phyloP scores from a whole-genome alignment of 2,888 invertebrate genomes.

The Abrostola tripartita region DNA sequence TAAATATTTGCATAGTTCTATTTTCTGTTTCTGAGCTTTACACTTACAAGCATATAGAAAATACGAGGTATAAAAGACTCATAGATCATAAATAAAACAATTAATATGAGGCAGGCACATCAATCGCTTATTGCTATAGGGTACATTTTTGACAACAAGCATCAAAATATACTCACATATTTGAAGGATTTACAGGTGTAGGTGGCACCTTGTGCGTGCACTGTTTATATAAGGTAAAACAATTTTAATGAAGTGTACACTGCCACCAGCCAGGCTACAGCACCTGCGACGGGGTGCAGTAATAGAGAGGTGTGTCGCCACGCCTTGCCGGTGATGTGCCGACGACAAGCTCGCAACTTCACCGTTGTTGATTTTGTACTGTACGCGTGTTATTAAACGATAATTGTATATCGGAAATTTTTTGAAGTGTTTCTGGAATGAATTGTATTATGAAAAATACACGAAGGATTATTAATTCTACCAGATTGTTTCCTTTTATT shows the following conservation, averaged over 20 bases:
- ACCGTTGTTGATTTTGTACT: constrained; percentile 61
- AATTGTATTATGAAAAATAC: background rate
- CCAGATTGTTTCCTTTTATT: background rate
- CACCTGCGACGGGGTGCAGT: constrained; percentile 63
- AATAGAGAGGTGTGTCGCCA: constrained; percentile 85
- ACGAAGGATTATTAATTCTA: background rate
- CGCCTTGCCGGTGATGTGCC: constrained; percentile 76
- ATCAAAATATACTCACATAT: background rate
- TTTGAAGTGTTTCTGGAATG: background rate
- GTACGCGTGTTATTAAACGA: constrained; percentile 39
- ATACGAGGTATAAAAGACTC: too few relatives aligned
- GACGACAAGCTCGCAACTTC: constrained; percentile 71
- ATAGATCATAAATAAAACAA: too few relatives aligned
- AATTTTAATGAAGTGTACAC: constrained; percentile 64
- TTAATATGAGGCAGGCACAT: too few relatives aligned
- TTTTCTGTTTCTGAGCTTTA: too few relatives aligned
- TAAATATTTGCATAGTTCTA: too few relatives aligned
- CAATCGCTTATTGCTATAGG: too few relatives aligned
- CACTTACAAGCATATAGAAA: too few relatives aligned
- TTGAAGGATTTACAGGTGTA: constrained; percentile 17
- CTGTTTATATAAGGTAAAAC: constrained; percentile 40
- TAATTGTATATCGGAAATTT: constrained; percentile 46
- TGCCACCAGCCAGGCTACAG: constrained; percentile 45
- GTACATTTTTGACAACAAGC: too few relatives aligned
- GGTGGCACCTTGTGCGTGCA: background rate